Base-by-base conservation (phyloP, 2,113 vertebrate genomes). In the Lamprotornis superbus region DNA sequence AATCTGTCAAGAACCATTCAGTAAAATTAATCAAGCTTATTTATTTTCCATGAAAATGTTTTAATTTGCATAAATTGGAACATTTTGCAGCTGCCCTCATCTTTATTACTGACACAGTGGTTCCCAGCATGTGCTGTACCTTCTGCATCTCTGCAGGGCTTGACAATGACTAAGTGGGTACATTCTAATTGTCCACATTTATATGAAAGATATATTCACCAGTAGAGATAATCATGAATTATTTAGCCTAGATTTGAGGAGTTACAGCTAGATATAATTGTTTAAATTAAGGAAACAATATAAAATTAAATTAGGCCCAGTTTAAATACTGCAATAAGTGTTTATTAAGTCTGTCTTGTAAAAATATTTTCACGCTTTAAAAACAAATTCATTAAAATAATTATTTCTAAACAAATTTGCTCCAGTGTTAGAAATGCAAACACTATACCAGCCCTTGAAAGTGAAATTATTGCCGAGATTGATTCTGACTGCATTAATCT, bases 1-100 rank as follows among this genome's bases (percentile, higher is more conserved):
- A 90, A 90, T 92, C 74, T 83, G 76, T 95, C 94, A 96, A 81
- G 83, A 90, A 20, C 64, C 73, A 89, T 94, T 92, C 90, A 89
- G 60, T 67, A 75, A 94, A 96, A 95, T 95, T 88, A 96, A 96
- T 92, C 21, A 33, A 93, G 94, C 88, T 93, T 95, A 92, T 96
- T 96, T 97, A 86, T 89, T 96, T 96, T 93, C 88, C 92, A 64
- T 92, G 73, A 92, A 97, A 96, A 96, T 91, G 87, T 93, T 96
- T 96, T 88, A 75, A 97, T 96, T 96, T 96, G 92, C 94, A 96
- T 97, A 96, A 95, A 95, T 96, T 93, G 79, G 90, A 93, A 86
- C 83, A 87, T 96, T 97, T 95, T 96, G 85, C 93, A 89, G 92
- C 93, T 90, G 94, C 93, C 93, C 86, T 95, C 74, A 61, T 94